Evolutionary conservation across 2,113 vertebrate species (phyloP), one percentile per base, ranked within the genome.

Genomic region (Phocoena sinus): DNA sequence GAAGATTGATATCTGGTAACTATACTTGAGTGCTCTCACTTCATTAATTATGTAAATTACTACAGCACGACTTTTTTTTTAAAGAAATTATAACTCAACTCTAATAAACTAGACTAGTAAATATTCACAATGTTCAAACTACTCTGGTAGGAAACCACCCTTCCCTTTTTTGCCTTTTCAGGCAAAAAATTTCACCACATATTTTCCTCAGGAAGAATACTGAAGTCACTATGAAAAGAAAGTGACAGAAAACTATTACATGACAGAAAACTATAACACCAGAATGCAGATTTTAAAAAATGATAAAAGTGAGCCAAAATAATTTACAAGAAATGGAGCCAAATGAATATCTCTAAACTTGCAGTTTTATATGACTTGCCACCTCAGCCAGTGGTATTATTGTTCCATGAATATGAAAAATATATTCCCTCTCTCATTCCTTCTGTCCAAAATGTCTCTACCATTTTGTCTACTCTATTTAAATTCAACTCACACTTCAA

Each of bases 41-140:
- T 96, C 79, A 91, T 83, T 80, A 97, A 68, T 68, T 62, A 95
- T 91, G 81, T 67, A 96, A 98, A 98, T 98, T 96, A 97, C 98
- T 97, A 97, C 90, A 96, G 96, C 97, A 96, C 36, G 74, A 90
- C 74, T 89, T 91, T 47, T n/a, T 73, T 94, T 76, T 3, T 1
- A 36, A 94, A 93, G 68, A 91, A 97, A 95, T 90, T 97, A 95
- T 90, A 97, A 98, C 77, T 97, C 67, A 92, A 60, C 67, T 80
- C 90, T 93, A 90, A 53, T 92, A 97, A 97, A 95, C 38, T 44
- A 74, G 62, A 67, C 60, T 60, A 53, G 44, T 81, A 91, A 96
- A 97, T 96, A 97, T 93, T 95, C 97, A 77, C 62, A 81, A n/a
- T 60, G 36, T 65, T 89, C 74, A 82, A 92, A 71, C 83, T 90